A percentile compares a stretch with the other conserved stretches of the same genome.
These are phyloP conservation scores for Styela plicata DNA, from an alignment of 23 tunicate genomes.

Conservation along the genomic window DNA sequence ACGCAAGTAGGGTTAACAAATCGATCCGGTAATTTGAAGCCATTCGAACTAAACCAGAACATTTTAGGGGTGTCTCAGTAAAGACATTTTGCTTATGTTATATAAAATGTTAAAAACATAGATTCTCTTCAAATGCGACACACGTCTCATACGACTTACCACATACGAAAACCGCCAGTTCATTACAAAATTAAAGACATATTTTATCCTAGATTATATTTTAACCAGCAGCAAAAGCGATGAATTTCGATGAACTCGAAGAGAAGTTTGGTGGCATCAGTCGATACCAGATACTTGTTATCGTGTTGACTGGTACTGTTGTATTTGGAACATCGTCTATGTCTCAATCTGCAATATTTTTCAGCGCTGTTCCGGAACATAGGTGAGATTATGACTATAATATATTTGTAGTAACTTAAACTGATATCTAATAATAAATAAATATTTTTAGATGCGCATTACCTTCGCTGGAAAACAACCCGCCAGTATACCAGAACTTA, in stretches of 20 bases:
- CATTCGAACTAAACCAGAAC: too few species aligned
- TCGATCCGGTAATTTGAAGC: too few species aligned
- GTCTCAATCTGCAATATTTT: constrained; percentile 41
- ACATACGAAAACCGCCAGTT: too few species aligned
- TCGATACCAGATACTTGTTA: constrained; percentile 35
- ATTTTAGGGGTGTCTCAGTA: too few species aligned
- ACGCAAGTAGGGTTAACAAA: too few species aligned
- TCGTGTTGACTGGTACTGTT: not conserved
- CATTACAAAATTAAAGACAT: too few species aligned
- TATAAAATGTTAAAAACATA: too few species aligned
- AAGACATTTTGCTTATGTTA: too few species aligned
- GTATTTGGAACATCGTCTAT: constrained; percentile 14
- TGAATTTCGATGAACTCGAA: constrained; percentile 51
- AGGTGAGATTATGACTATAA: constrained; percentile 27
- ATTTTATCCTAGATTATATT: too few species aligned
- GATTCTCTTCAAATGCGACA: too few species aligned
- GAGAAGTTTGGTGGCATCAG: constrained; percentile 51
- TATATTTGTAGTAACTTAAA: not conserved
- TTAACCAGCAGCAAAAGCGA: too few species aligned
- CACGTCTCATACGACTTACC: too few species aligned
- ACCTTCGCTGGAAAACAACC: not conserved
- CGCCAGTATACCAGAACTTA: not conserved
- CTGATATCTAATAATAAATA: not conserved
- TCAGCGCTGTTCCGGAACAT: constrained; percentile 56
- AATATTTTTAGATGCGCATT: not conserved